Conservation (phyloP, 2,113 vertebrate genomes). For the Telmatochromis sp. region DNA sequence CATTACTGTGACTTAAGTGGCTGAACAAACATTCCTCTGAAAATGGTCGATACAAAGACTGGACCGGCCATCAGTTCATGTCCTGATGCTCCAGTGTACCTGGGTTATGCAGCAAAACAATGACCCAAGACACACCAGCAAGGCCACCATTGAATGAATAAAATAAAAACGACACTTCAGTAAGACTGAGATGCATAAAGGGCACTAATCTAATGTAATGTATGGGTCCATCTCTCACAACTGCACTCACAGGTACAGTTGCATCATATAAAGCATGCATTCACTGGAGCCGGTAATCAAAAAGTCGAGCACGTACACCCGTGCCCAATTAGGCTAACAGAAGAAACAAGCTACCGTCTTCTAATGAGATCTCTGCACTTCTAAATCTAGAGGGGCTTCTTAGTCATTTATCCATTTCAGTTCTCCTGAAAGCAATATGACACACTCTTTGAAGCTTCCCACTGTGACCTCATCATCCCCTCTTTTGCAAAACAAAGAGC, state of each 20-base stretch:
- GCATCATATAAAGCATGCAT: not conserved
- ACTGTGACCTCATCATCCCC: not conserved
- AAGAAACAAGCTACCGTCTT: constrained; percentile 23
- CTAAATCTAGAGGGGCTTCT: constrained; percentile 22
- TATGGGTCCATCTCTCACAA: not conserved
- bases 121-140: not conserved
- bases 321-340: constrained; percentile 21
- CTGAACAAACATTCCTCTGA: not conserved
- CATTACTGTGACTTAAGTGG: not conserved
- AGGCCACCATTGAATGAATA: not conserved
- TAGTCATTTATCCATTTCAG: constrained; percentile 23
- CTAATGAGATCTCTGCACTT: constrained; percentile 4
- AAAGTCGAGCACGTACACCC: not conserved
- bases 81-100: not conserved
- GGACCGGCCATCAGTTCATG: not conserved
- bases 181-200: not conserved
- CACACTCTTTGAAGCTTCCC: constrained; percentile 1
- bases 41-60: not conserved
- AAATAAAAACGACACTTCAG: not conserved
- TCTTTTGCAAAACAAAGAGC: not conserved
- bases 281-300: constrained; percentile 12
- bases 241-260: not conserved
- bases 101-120: not conserved
- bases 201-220: not conserved
- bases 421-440: not conserved